phyloP scores from a whole-genome alignment of 1,140 invertebrate genomes.

The Caerostris darwini region DNA sequence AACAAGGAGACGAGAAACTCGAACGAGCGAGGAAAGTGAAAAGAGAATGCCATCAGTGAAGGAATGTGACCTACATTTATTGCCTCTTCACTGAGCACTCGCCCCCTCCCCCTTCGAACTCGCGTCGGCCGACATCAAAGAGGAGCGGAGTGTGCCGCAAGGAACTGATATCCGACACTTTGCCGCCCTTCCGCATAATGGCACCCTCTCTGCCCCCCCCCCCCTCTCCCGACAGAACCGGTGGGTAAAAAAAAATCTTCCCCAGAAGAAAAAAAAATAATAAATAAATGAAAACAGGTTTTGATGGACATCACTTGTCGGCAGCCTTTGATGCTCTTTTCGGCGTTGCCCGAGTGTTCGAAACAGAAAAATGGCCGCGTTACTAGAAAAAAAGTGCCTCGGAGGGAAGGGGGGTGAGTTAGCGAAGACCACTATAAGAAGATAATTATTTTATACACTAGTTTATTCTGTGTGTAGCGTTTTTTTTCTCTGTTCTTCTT shows the following conservation, averaged over 20 bases:
- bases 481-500: neutral
- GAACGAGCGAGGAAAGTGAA: neutral
- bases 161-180: constrained; percentile 59
- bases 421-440: constrained; percentile 39
- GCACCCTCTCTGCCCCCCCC: neutral
- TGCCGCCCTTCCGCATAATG: constrained; percentile 41
- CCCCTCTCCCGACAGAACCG: neutral
- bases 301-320: constrained; percentile 66
- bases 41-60: neutral
- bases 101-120: neutral
- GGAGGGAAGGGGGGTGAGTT: neutral
- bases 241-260: neutral
- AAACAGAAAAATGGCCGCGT: constrained; percentile 68
- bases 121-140: constrained; percentile 62
- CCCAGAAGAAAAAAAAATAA: neutral
- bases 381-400: neutral
- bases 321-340: constrained; percentile 56
- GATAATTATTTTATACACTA: constrained; percentile 63
- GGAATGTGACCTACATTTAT: constrained; percentile 40
- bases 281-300: constrained; percentile 68
- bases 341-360: constrained; percentile 24
- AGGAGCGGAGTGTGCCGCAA: constrained; percentile 50
- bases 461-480: constrained; percentile 16
- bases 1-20: neutral
- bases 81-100: neutral